Percentiles rank a stretch among this genome's conserved stretches.
These are phyloP conservation scores for Callopanchax toddi DNA, from an alignment of 2,113 vertebrate species.

Conservation along the genomic window DNA sequence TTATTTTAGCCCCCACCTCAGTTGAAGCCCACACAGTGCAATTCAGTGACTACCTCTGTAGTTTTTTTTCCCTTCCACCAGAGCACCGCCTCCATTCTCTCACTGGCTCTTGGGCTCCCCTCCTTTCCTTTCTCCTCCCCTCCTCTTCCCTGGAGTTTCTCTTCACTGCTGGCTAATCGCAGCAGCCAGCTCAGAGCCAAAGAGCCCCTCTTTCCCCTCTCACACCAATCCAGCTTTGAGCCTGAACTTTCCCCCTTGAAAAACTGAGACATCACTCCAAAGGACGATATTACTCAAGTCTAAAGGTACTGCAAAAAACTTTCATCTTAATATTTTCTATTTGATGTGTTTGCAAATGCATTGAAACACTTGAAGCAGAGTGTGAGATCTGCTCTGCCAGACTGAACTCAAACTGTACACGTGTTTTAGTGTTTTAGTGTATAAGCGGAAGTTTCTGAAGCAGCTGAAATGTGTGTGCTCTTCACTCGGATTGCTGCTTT, in stretches of 20 bases:
- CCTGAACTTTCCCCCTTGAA: conserved; percentile 18
- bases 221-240: conserved; percentile 37
- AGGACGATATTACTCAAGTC: conserved; percentile 42
- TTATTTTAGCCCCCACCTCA: conserved; percentile 36
- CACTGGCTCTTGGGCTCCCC: conserved; percentile 59
- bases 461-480: conserved; percentile 6
- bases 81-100: conserved; percentile 61
- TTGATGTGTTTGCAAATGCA: conserved; percentile 27
- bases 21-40: conserved; percentile 43
- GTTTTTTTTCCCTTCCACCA: conserved; percentile 27
- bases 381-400: neutral
- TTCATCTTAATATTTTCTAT: conserved; percentile 6
- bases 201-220: conserved; percentile 40
- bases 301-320: conserved; percentile 60
- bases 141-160: conserved; percentile 27
- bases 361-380: conserved; percentile 9
- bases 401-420: conserved; percentile 34
- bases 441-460: conserved; percentile 30
- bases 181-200: conserved; percentile 55
- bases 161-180: conserved; percentile 51
- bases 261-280: conserved; percentile 31
- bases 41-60: conserved; percentile 17
- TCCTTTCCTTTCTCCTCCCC: conserved; percentile 50
- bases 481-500: neutral
- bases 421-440: conserved; percentile 23